Base-by-base conservation (phyloP, 2,113 vertebrate species). In the Chlamydotis undulata region DNA sequence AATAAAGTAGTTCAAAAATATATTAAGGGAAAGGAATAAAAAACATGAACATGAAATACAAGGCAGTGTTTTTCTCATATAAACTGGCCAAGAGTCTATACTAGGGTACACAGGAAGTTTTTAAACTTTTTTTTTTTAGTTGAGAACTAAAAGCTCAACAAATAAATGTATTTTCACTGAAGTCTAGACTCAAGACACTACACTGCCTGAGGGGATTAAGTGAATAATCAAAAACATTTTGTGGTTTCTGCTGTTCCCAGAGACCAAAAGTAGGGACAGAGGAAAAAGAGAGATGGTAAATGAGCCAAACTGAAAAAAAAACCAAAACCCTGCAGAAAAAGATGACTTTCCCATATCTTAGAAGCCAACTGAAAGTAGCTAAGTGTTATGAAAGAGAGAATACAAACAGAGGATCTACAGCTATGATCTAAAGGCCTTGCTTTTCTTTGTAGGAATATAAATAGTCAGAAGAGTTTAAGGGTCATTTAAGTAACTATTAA, bases 241-340 rank as follows among this genome's bases (percentile, higher is more conserved):
- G 94, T 89, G 87, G 90, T 95, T 91, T 94, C 49, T 93, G 55
- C 76, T 91, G 83, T 94, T 96, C 90, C 80, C 94, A 93, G 90
- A 76, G 87, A 89, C 76, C 37, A 86, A 71, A 94, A 79, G 80
- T 19, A 88, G 75, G 79, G 60, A 82, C 76, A 94, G 90, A 68
- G 59, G 64, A 87, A 92, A 87, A 90, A n/a, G 19, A 43, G 49
- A 65, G 61, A 41, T 55, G 67, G 76, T 70, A 68, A 80, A 83
- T 31, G 49, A 71, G 67, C 31, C 75, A 89, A 90, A 83, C 28
- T 50, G 71, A 52, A 87, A 83, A 90, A 65, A 71, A 64, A 2
- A 0, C 6, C 21, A 24, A 49, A 94, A 70, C 24, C 41, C 35
- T 74, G 6, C 19, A 71, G 71, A 79, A 85, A 74, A 74, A 86